Percentiles rank a stretch among this genome's conserved stretches.
Conservation (phyloP, 2,113 vertebrate genomes). For the Macquaria ambigua region DNA sequence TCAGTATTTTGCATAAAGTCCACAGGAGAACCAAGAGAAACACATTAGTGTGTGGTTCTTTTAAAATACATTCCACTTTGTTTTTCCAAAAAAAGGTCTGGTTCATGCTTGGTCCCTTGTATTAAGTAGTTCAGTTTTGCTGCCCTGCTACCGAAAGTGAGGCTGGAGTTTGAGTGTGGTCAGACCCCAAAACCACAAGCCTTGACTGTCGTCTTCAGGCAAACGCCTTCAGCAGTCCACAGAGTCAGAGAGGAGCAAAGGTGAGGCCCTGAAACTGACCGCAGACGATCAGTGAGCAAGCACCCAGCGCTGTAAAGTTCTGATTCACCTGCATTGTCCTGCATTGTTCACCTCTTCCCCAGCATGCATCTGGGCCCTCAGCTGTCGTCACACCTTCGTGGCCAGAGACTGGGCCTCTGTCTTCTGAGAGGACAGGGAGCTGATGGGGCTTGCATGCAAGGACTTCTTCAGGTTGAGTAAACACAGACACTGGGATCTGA, state of each 20-base stretch:
- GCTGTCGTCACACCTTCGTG: constrained; percentile 86
- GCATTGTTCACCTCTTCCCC: constrained; percentile 53
- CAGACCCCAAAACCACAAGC: constrained; percentile 39
- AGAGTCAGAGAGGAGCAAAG: constrained; percentile 37
- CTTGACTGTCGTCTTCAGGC: constrained; percentile 21
- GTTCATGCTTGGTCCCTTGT: constrained; percentile 43
- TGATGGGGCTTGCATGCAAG: constrained; percentile 78
- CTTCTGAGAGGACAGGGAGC: constrained; percentile 88
- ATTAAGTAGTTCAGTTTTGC: constrained; percentile 42
- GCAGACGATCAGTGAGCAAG: constrained; percentile 31
- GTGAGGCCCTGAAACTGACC: constrained; percentile 38
- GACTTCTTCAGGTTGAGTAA: constrained; percentile 86
- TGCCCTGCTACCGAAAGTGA: constrained; percentile 25
- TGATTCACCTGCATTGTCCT: constrained; percentile 59
- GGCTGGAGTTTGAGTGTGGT: constrained; percentile 31
- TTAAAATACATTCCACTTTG: constrained; percentile 52
- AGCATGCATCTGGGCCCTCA: constrained; percentile 40
- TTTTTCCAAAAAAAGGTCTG: constrained; percentile 11
- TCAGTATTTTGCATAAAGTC: constrained; percentile 48
- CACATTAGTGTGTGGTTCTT: constrained; percentile 23
- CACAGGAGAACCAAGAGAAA: constrained; percentile 34
- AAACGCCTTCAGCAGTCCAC: constrained; percentile 25
- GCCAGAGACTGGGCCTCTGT: constrained; percentile 86
- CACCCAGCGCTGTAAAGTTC: constrained; percentile 16
- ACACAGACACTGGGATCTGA: constrained; percentile 87